phyloP scores from a whole-genome alignment of 1,140 invertebrate genomes.

The Archegozetes longisetosus region DNA sequence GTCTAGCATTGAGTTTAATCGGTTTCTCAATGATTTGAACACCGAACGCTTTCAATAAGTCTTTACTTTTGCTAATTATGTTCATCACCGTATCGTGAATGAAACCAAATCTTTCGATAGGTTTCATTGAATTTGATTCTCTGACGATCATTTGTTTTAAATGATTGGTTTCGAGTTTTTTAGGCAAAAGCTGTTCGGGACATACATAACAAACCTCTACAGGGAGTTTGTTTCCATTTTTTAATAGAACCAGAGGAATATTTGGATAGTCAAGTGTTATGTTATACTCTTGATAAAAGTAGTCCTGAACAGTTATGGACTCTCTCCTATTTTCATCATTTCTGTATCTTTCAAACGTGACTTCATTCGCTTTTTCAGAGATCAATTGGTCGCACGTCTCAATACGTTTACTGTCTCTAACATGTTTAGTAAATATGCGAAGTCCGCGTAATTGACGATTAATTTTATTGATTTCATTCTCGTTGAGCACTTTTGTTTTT shows the following conservation, averaged over 20 bases:
- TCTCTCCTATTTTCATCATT: not conserved
- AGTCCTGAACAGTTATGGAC: not conserved
- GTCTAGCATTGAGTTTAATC: slow-evolving; percentile 19
- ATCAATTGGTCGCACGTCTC: not conserved
- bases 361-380: not conserved
- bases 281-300: not conserved
- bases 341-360: not conserved
- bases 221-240: not conserved
- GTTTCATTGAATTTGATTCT: too few species aligned
- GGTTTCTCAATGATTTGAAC: slow-evolving; percentile 15
- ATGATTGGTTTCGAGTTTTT: too few species aligned
- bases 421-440: not conserved
- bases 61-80: too few species aligned
- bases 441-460: not conserved
- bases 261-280: not conserved
- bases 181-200: too few species aligned
- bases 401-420: not conserved
- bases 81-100: too few species aligned
- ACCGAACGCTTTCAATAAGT: slow-evolving; percentile 24
- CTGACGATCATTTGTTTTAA: too few species aligned
- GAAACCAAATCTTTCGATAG: too few species aligned
- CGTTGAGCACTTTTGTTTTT: too few species aligned
- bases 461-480: too few species aligned
- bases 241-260: not conserved
- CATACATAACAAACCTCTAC: too few species aligned